Evolutionary conservation across 2,113 vertebrate genomes (phyloP).

Genomic region (Micromys minutus): DNA sequence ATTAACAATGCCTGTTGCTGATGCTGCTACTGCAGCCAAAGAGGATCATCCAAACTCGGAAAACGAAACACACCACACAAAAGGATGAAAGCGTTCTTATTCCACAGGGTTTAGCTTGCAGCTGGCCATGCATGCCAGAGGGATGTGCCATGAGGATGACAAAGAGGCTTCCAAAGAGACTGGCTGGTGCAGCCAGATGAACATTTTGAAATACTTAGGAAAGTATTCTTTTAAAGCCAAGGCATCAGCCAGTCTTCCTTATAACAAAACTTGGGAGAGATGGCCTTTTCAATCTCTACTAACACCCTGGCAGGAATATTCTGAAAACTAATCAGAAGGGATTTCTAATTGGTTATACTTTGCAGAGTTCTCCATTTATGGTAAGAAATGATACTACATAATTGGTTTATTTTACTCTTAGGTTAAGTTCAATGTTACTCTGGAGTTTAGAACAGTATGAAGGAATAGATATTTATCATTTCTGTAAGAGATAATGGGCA

Average conservation of each 20-base stretch:
- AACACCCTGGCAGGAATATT: slow-evolving; percentile 72
- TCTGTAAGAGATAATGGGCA: neutral
- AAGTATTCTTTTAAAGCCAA: slow-evolving; percentile 67
- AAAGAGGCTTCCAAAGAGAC: slow-evolving; percentile 75
- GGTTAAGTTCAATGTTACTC: slow-evolving; percentile 36
- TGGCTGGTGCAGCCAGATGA: slow-evolving; percentile 53
- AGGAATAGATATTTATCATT: neutral
- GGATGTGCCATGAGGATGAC: slow-evolving; percentile 77
- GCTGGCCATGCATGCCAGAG: slow-evolving; percentile 75
- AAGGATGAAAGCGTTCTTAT: slow-evolving; percentile 78
- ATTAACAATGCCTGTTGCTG: slow-evolving; percentile 72
- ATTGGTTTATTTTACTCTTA: slow-evolving; percentile 48
- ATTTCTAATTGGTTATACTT: slow-evolving; percentile 52
- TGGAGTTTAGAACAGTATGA: neutral
- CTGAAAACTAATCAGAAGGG: slow-evolving; percentile 47
- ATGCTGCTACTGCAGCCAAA: slow-evolving; percentile 60
- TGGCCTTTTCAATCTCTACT: slow-evolving; percentile 54
- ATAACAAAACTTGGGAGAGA: slow-evolving; percentile 50
- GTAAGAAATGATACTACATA: slow-evolving; percentile 65
- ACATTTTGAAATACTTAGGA: slow-evolving; percentile 65
- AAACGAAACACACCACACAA: slow-evolving; percentile 80
- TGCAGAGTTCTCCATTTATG: slow-evolving; percentile 52
- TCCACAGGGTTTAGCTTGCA: slow-evolving; percentile 76
- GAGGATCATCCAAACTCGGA: slow-evolving; percentile 70
- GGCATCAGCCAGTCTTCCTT: slow-evolving; percentile 66